Evolutionary conservation across 2,888 invertebrate genomes (phyloP).

Genomic region (Drosophila mettleri): DNA sequence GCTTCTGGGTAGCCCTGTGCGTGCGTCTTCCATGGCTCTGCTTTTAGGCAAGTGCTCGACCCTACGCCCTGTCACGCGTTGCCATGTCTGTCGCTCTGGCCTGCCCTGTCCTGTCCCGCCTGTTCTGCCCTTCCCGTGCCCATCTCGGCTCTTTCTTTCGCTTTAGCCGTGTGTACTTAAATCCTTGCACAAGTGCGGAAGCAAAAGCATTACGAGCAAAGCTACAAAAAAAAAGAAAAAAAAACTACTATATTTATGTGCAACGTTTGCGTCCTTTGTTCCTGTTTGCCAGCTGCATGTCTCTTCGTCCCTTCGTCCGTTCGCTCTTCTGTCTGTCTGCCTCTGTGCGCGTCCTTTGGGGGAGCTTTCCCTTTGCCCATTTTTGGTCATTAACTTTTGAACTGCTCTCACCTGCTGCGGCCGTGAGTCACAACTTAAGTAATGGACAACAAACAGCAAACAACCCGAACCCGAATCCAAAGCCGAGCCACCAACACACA

Average conservation of each 20-base stretch:
- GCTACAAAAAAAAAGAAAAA: too few relatives aligned
- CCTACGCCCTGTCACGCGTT: conserved; percentile 36
- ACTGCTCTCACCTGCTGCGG: conserved; percentile 58
- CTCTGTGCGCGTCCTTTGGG: conserved; percentile 20
- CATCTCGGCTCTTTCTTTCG: conserved; percentile 8
- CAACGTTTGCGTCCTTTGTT: conserved; percentile 62
- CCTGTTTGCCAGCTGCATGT: conserved; percentile 43
- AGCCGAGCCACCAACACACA: too few relatives aligned
- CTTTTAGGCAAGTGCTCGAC: conserved; percentile 55
- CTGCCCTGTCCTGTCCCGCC: too few relatives aligned
- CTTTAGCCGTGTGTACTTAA: conserved; percentile 27
- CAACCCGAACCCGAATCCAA: conserved; percentile 1
- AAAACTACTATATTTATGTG: conserved; percentile 60
- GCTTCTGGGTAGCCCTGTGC: conserved; percentile 8
- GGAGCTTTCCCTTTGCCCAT: conserved; percentile 49
- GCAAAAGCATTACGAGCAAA: conserved; percentile 67
- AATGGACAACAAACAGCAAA: conserved; percentile 48
- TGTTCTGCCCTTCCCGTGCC: not conserved
- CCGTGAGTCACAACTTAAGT: conserved; percentile 50
- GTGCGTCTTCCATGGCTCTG: conserved; percentile 27
- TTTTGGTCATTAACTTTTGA: conserved; percentile 79
- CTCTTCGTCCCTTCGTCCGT: conserved; percentile 23
- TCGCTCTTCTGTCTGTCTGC: conserved; percentile 16
- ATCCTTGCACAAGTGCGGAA: conserved; percentile 62
- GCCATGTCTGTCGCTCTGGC: conserved; percentile 15